Evolutionary conservation across 2,888 invertebrate species (phyloP), one percentile per base, ranked within the genome.

Genomic region (Rhagonycha fulva): DNA sequence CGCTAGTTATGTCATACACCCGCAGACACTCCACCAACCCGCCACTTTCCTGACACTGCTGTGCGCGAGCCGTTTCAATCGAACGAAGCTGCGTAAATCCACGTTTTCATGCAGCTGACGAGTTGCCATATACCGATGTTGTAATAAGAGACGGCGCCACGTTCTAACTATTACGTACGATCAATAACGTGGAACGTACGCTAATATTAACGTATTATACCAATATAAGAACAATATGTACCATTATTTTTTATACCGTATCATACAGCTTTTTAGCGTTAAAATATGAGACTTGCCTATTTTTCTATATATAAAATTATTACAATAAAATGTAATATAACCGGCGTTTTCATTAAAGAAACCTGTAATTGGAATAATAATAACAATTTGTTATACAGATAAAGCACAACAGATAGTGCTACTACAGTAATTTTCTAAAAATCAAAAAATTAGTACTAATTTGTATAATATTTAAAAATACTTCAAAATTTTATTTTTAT

Each of bases 11-110:
- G 82, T 83, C 83, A 83, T 82, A 81, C 79, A 80, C 80, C 81
- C 82, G 81, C 78, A 80, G 81, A 84, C 85, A 84, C 85, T 85
- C 84, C 85, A 84, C 85, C 85, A 85, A 84, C 84, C 85, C 85
- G 85, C 86, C 84, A 85, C 85, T 86, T 85, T 85, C 72, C 71
- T 72, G 66, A 72, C 62, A 75, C 67, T 75, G 28, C 67, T 60
- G 73, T 79, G 76, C 79, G 79, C 78, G 79, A 78, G 77, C 78
- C 74, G 76, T 74, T 76, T 78, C 75, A 79, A 80, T 80, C 76
- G 81, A 78, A 79, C 80, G 82, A 80, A 80, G 78, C 78, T 83
- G 83, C 83, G 82, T 76, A 67, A 68, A 72, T 80, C 82, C 81
- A 24, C 26, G 70, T 69, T 26, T 30, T 74, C 72, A 67, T 74